Conservation (phyloP, 2,888 invertebrate species). For the Hypomecis atomaria region DNA sequence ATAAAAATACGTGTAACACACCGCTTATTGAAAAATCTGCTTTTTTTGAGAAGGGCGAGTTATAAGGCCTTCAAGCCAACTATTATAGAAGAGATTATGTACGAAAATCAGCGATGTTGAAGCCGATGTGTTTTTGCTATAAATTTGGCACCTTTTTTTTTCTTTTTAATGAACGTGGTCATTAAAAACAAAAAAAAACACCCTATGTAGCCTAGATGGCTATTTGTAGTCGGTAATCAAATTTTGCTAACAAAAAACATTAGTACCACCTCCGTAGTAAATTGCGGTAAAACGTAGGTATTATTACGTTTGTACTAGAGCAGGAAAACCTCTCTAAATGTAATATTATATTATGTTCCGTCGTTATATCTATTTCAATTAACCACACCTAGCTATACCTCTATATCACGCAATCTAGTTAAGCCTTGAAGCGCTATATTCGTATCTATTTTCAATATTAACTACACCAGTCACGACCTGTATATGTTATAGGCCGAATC, state of each 20-base stretch:
- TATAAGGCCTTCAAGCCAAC: no score
- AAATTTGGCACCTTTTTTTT: no score
- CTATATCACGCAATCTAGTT: slow-evolving; percentile 32
- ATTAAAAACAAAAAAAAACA: no score
- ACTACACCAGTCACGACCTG: neutral
- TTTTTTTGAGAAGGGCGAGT: no score
- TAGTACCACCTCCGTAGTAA: slow-evolving; percentile 47
- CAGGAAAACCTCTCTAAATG: slow-evolving; percentile 48
- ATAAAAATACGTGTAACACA: no score
- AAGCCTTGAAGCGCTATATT: slow-evolving; percentile 34
- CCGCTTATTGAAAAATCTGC: no score
- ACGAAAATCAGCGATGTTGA: no score
- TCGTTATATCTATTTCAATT: slow-evolving; percentile 18
- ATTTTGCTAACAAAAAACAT: neutral
- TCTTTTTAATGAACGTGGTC: no score
- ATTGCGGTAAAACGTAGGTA: slow-evolving; percentile 48
- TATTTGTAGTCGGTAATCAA: neutral
- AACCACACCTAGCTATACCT: slow-evolving; percentile 16
- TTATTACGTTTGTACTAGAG: slow-evolving; percentile 59
- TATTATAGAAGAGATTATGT: no score
- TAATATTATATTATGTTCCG: slow-evolving; percentile 46
- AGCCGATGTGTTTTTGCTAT: no score
- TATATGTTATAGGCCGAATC: no score
- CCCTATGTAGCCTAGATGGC: neutral
- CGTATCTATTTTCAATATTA: slow-evolving; percentile 36